Evolutionary conservation across 2,888 invertebrate genomes (phyloP).

Genomic region (Calephelis perditalis): DNA sequence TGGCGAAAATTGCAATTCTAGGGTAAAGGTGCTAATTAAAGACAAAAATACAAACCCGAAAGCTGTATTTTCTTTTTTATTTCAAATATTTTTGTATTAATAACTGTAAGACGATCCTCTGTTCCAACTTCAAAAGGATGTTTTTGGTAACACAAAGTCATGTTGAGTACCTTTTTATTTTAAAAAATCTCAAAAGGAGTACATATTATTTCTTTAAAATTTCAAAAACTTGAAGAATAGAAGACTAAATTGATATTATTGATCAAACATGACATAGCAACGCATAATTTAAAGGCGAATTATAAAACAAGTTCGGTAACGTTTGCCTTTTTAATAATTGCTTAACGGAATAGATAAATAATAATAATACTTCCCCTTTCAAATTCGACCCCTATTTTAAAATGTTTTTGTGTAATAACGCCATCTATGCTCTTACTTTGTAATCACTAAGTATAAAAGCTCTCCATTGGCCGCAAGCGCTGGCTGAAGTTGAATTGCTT

Average conservation of each 20-base stretch:
- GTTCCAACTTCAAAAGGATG: conserved; percentile 71
- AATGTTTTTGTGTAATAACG: conserved; percentile 35
- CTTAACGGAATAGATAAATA: conserved; percentile 21
- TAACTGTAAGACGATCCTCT: conserved; percentile 75
- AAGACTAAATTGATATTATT: conserved; percentile 23
- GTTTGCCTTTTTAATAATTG: conserved; percentile 3
- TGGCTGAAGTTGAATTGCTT: conserved; percentile 62
- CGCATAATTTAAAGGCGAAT: background rate
- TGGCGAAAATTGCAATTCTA: background rate
- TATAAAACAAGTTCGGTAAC: conserved; percentile 8
- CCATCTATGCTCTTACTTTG: conserved; percentile 53
- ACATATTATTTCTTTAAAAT: background rate
- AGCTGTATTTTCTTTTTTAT: conserved; percentile 92
- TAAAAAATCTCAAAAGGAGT: conserved; percentile 25
- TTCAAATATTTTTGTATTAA: conserved; percentile 89
- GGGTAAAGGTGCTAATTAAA: background rate
- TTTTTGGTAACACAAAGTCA: conserved; percentile 65
- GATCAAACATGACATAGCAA: conserved; percentile 30
- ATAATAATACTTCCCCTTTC: conserved; percentile 29
- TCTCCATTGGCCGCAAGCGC: conserved; percentile 57
- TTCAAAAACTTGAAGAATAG: conserved; percentile 2
- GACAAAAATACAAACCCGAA: conserved; percentile 76
- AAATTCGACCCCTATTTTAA: conserved; percentile 41
- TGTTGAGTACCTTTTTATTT: conserved; percentile 23
- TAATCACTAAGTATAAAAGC: conserved; percentile 59